Evolutionary conservation across 2,888 invertebrate species (phyloP), one percentile per base, ranked within the genome.

Genomic region (Drosophila hamatofila): DNA sequence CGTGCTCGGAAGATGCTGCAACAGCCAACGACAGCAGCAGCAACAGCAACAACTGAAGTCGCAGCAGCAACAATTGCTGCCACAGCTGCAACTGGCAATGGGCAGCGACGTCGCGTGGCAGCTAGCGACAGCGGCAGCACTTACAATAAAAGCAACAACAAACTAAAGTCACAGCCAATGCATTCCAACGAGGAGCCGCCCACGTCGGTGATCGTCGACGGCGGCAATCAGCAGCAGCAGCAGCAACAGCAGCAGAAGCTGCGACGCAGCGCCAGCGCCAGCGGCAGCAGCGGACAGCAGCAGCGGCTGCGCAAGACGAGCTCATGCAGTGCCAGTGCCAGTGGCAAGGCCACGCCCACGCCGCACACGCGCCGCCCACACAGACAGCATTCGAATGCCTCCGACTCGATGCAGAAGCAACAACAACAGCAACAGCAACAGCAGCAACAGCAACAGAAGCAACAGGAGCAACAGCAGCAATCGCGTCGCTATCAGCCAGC

Each of bases 111-210:
- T 76, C 71, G 84, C 82, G 75, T 79, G 72, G 84, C 81, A 81
- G 68, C 78, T 67, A 74, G 56, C 57, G 74, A 72, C 42, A 69
- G 79, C 48, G 18, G 48, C 87, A 78, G 37, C 60, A 71, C 42
- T 66, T 54, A 74, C 55, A 72, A 41, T 52, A 63, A 35, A 37
- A 67, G 16, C 59, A 74, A 39, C 61, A 79, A 39, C 62, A 81
- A 67, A 76, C 54, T 80, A 61, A 73, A 62, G 72, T 37, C 73
- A 73, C 69, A 77, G 54, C 86, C 78, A 83, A 91, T 91, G 91
- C 91, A 91, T 91, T 91, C 91, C 91, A 91, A 84, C 81, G 89
- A 88, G 73, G 90, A 90, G 74, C 80, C 89, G 33, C 84, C 88
- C 39, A 79, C 83, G 90, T 77, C 81, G 80, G 79, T 83, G 81